Evolutionary conservation across 2,888 invertebrate species (phyloP).

Genomic region (Amphipyra tragopoginis): DNA sequence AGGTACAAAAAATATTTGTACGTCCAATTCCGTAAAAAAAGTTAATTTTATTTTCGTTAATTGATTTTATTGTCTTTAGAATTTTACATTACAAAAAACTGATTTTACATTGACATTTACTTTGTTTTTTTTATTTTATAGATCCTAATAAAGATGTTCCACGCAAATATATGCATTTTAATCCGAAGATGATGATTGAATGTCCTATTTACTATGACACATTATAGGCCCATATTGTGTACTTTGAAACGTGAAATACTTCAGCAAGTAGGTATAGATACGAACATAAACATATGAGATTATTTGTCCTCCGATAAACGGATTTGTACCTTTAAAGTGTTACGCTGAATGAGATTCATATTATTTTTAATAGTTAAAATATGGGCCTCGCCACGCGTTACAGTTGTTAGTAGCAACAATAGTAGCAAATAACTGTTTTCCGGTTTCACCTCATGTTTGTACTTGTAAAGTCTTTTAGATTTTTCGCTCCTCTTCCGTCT

Average conservation of each 20-base stretch:
- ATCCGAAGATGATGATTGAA: constrained; percentile 6
- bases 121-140: constrained; percentile 1
- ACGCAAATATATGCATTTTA: constrained; percentile 6
- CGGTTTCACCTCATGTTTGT: constrained; percentile 65
- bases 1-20: constrained; percentile 4
- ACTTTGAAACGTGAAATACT: constrained; percentile 38
- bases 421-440: constrained; percentile 35
- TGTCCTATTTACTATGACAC: constrained; percentile 2
- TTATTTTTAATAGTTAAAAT: constrained; percentile 28
- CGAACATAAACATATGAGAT: constrained; percentile 34
- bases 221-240: constrained; percentile 30
- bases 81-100: constrained; percentile 14
- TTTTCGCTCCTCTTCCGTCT: constrained; percentile 59
- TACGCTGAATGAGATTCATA: constrained; percentile 51
- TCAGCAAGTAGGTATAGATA: constrained; percentile 15
- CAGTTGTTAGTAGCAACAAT: constrained; percentile 32
- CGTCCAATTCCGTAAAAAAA: not conserved
- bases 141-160: not conserved
- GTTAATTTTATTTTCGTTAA: not conserved
- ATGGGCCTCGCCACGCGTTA: constrained; percentile 28
- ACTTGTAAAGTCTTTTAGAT: constrained; percentile 74
- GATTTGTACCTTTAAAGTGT: constrained; percentile 38
- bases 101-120: constrained; percentile 12
- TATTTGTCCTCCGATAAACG: constrained; percentile 24
- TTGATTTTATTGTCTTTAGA: constrained; percentile 1